Evolutionary conservation across 2,888 invertebrate genomes (phyloP).

Genomic region (Frankliniella fusca): DNA sequence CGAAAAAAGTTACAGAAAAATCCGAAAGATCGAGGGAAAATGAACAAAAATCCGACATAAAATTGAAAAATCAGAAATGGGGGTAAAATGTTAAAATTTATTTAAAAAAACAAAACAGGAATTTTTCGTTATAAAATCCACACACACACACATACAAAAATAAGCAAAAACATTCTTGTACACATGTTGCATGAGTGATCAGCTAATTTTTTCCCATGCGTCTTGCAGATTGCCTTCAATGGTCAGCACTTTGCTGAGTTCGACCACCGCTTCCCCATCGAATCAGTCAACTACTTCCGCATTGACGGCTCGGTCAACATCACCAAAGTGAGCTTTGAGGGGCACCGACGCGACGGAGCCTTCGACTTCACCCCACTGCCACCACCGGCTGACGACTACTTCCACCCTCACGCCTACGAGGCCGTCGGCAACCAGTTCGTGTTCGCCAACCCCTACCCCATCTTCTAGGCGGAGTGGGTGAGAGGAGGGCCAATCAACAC

Average conservation of each 20-base stretch:
- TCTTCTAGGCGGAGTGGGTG: background rate
- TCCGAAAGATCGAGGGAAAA: too few relatives aligned
- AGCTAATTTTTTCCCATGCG: background rate
- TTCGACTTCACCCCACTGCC: constrained; percentile 1
- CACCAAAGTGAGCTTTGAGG: constrained; percentile 16
- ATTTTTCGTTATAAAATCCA: too few relatives aligned
- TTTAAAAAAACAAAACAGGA: too few relatives aligned
- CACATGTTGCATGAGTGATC: too few relatives aligned
- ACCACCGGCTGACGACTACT: background rate
- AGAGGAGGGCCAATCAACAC: too few relatives aligned
- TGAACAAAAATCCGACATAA: too few relatives aligned
- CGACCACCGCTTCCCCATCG: background rate
- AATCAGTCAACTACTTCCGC: background rate
- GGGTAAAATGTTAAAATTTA: too few relatives aligned
- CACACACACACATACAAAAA: too few relatives aligned
- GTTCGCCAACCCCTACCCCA: constrained; percentile 7
- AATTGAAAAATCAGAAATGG: too few relatives aligned
- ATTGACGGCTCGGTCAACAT: background rate
- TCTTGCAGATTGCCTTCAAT: background rate
- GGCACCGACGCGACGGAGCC: background rate
- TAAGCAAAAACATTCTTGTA: too few relatives aligned
- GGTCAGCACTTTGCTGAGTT: constrained; percentile 12
- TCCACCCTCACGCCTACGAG: constrained; percentile 9
- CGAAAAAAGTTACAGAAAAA: too few relatives aligned
- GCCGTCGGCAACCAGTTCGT: constrained; percentile 1